Base-by-base conservation (phyloP, 1,140 invertebrate species). In the Aradophagus sp. region DNA sequence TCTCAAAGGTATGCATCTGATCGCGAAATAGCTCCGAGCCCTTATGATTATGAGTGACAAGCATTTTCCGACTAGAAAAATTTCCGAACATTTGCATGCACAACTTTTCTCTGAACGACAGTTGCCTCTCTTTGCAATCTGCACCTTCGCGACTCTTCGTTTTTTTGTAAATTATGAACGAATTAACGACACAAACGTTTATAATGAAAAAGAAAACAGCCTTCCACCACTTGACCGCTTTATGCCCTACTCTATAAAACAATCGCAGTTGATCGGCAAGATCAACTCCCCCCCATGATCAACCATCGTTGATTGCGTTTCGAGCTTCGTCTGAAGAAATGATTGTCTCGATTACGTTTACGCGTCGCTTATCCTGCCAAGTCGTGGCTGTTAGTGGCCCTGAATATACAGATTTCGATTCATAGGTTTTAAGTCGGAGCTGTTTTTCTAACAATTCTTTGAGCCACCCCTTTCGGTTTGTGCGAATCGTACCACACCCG, bases 191-290 rank as follows among this genome's bases (percentile, higher is more conserved):
- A 23, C 47, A 52, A 16, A 29, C 15, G 17, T 52, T 38, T 14
- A 52, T 38, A 2, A 38, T 27, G 12, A 38, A 38, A 17, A 20
- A 20, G n/a, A 52, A 52, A 26, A 52, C 17, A 17, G n/a, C 1
- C 12, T 38, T 38, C 47, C 47, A 52, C 47, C 47, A 52, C 11
- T 52, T 52, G 10, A 16, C 39, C 13, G 31, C 16, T 15, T 27
- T 15, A 7, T 35, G 45, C 7, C 14, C 27, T 8, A 34, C 35
- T 12, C 11, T 27, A 35, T 71, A 65, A 41, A 59, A 65, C 3
- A 36, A 5, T 20, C 36, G 11, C 13, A 38, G 36, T 16, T 27
- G 20, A 29, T 52, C 34, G 5, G 13, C 26, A 8, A 36, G 23
- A 29, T 52, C 47, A 4, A 52, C 32, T 6, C 32, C 45, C 14